Conservation (phyloP, 2,113 vertebrate genomes). For the Tragulus kanchil region DNA sequence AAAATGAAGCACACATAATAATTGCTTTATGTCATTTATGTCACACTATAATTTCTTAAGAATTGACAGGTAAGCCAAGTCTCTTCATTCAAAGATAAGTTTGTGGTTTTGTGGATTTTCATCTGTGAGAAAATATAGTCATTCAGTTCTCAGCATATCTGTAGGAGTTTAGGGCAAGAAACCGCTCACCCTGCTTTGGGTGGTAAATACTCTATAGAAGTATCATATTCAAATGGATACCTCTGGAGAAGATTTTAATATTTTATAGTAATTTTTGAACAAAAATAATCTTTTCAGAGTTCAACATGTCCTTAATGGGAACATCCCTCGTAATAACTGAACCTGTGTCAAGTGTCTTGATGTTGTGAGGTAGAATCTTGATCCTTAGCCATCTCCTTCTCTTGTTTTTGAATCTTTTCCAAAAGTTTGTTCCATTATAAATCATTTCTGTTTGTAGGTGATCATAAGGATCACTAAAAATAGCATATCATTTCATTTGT, state of each 20-base stretch:
- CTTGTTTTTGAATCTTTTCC: slow-evolving; percentile 52
- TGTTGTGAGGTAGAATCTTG: slow-evolving; percentile 43
- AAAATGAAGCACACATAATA: neutral
- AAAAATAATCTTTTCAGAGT: neutral
- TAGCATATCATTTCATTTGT: neutral
- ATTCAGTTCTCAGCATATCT: slow-evolving; percentile 10
- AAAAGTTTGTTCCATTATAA: slow-evolving; percentile 57
- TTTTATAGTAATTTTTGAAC: slow-evolving; percentile 38
- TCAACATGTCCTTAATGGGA: neutral
- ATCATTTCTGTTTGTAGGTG: slow-evolving; percentile 57
- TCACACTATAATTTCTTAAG: neutral
- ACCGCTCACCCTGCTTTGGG: neutral
- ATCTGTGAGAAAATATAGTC: slow-evolving; percentile 4
- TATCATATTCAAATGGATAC: neutral
- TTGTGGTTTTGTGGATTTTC: slow-evolving; percentile 49
- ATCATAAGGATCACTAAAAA: neutral
- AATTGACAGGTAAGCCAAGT: neutral
- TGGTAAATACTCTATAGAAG: slow-evolving; percentile 30
- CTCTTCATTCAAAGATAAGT: neutral
- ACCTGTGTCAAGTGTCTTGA: neutral
- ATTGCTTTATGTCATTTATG: slow-evolving; percentile 2
- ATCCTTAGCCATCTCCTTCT: slow-evolving; percentile 46
- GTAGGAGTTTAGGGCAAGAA: neutral
- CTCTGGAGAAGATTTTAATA: neutral
- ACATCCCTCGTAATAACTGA: neutral